Percentiles rank a stretch among this genome's conserved stretches.
Evolutionary conservation across 2,113 vertebrate genomes (phyloP).

Genomic region (Illadopsis cleaveri): DNA sequence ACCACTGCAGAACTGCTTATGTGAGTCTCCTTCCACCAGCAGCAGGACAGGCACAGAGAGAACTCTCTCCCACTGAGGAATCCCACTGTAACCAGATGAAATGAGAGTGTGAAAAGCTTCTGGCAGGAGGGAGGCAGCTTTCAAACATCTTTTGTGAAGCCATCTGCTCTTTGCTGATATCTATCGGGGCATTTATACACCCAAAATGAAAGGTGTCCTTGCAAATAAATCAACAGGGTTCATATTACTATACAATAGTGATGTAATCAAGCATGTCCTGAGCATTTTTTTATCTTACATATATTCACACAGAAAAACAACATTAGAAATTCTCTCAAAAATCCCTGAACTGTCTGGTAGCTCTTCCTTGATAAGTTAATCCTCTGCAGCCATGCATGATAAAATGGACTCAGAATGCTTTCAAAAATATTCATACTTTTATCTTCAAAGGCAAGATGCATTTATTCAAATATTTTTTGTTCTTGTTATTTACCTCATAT

Average conservation of each 20-base stretch:
- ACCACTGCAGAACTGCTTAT: not conserved
- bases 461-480: not conserved
- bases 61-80: not conserved
- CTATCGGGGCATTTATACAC: not conserved
- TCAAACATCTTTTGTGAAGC: not conserved
- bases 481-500: not conserved
- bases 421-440: not conserved
- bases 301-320: not conserved
- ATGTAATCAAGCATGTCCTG: not conserved
- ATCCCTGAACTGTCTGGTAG: not conserved
- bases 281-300: not conserved
- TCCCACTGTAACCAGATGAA: constrained; percentile 25
- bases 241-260: not conserved
- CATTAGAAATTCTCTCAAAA: not conserved
- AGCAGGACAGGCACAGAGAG: not conserved
- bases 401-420: not conserved
- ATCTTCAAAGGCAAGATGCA: not conserved
- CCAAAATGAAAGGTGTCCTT: not conserved
- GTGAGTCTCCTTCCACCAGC: not conserved
- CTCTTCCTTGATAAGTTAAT: not conserved
- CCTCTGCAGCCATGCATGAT: not conserved
- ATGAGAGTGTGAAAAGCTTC: constrained; percentile 31
- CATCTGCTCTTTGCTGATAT: constrained; percentile 29
- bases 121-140: constrained; percentile 11
- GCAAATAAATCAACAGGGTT: not conserved